phyloP scores from a whole-genome alignment of 2,888 invertebrate genomes.

The Andrena camellia region DNA sequence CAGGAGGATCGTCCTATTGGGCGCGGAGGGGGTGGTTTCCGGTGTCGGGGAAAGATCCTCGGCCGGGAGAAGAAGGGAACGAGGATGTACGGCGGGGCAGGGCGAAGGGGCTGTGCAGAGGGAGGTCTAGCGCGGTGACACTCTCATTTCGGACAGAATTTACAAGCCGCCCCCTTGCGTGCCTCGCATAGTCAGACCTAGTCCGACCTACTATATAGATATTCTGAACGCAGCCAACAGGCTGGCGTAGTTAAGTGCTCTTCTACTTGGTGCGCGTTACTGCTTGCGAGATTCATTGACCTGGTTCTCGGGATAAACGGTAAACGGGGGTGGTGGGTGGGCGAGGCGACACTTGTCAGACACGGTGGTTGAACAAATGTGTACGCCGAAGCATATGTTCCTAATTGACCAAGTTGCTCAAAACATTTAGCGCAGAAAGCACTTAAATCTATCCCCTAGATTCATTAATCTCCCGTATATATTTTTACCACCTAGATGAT shows the following conservation, averaged over 20 bases:
- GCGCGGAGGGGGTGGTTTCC: constrained; percentile 31
- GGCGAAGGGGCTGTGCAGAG: constrained; percentile 34
- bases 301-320: constrained; percentile 24
- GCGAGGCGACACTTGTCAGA: not conserved
- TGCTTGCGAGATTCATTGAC: constrained; percentile 79
- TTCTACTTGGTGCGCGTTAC: constrained; percentile 77
- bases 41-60: constrained; percentile 50
- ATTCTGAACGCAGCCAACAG: constrained; percentile 77
- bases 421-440: not conserved
- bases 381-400: not conserved
- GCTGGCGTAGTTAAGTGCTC: constrained; percentile 81
- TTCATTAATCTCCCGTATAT: not conserved
- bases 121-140: constrained; percentile 79
- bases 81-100: constrained; percentile 56
- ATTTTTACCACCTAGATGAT: constrained; percentile 11
- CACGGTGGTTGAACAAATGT: not conserved
- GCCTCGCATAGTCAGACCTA: constrained; percentile 85
- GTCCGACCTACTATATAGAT: constrained; percentile 73
- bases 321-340: not conserved
- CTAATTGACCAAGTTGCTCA: not conserved
- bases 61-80: constrained; percentile 53
- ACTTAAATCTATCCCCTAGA: not conserved
- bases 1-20: constrained; percentile 67
- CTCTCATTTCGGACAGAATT: constrained; percentile 85
- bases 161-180: constrained; percentile 84